Evolutionary conservation across 2,888 invertebrate genomes (phyloP).

Genomic region (Cantharis nigra): DNA sequence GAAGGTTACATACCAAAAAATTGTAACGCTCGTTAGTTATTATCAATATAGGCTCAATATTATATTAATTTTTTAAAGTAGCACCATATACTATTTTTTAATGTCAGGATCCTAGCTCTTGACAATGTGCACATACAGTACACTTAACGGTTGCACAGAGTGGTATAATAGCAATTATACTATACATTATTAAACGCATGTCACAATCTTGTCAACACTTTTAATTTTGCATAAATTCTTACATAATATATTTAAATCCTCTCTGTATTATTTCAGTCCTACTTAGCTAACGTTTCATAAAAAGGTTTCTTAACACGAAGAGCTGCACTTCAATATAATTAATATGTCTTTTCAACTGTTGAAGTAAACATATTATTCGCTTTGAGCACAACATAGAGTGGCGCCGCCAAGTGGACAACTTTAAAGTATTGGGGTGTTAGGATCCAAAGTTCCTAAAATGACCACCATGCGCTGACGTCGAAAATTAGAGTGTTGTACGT

Average conservation of each 20-base stretch:
- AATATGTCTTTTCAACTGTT: not conserved
- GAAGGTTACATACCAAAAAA: not conserved
- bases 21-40: not conserved
- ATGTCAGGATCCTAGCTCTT: not conserved
- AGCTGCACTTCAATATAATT: not conserved
- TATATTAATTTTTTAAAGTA: not conserved
- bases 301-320: not conserved
- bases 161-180: not conserved
- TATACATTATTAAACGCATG: not conserved
- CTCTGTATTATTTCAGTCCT: not conserved
- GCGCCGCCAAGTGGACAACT: too few species aligned
- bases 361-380: not conserved
- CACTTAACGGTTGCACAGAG: not conserved
- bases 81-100: not conserved
- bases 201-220: not conserved
- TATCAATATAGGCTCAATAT: not conserved
- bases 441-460: too few species aligned
- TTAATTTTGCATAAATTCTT: not conserved
- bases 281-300: not conserved
- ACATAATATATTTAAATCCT: not conserved
- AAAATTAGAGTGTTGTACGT: too few species aligned
- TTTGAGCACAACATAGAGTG: too few species aligned
- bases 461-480: too few species aligned
- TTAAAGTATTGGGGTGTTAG: too few species aligned
- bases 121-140: not conserved